Base-by-base conservation (phyloP, 2,888 invertebrate species). In the Elegia similella region DNA sequence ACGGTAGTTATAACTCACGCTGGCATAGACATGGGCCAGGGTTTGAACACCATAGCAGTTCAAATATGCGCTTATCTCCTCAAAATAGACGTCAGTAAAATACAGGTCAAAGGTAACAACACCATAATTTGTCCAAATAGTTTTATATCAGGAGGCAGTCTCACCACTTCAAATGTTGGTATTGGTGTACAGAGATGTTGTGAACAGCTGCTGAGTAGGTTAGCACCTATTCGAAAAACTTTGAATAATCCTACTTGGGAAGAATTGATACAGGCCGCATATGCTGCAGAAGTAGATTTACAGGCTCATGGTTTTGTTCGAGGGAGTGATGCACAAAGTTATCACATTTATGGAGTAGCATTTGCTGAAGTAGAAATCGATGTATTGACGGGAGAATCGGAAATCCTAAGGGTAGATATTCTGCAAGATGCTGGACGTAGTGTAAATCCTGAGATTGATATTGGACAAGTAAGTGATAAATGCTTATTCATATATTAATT, bases 1-100 rank as follows among this genome's bases (percentile, higher is more conserved):
- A 92, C 93, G 3, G 94, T 96, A 1, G 85, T 93, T 2, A 88
- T 96, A 13, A 80, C 92, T 1, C 95, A 95, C 61, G 93, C 93
- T 48, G 94, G 94, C 1, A 81, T 94, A 17, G 95, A 95, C 86
- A 92, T 93, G 76, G 96, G 96, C 0, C 96, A 96, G 87, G 96
- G 96, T 0, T 88, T 96, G 54, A 84, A 96, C 64, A 96, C 95
- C 1, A 84, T 94, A 93, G 93, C 93, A 0, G 92, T 92, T 6
- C 95, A 95, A 86, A 92, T 94, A 2, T 93, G 92, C 58, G 95
- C 95, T 0, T 90, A 93, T 66, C 88, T 92, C 7, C 80, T 96
- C 1, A 93, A 93, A 1, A 93, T 95, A 61, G 92, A 94, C 0
- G 58, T 96, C 50, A 92, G 93, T 0, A 89, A 92, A 78, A 87